Evolutionary conservation across 2,888 invertebrate genomes (phyloP).

Genomic region (Perdita meconis): DNA sequence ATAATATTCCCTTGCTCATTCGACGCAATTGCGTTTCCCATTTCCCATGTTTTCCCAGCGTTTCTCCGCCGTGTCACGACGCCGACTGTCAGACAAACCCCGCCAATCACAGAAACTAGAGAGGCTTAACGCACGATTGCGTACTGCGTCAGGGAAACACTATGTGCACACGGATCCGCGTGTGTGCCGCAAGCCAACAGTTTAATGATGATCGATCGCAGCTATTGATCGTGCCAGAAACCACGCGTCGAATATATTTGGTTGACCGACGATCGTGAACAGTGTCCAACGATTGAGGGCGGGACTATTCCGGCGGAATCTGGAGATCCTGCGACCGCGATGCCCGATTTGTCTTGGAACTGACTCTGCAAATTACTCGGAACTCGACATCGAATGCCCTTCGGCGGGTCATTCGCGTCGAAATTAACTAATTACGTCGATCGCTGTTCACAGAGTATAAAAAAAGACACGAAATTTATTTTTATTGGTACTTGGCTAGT

Average conservation of each 20-base stretch:
- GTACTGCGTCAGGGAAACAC: constrained; percentile 5
- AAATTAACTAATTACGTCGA: background rate
- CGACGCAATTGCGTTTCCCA: background rate
- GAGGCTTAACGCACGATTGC: constrained; percentile 42
- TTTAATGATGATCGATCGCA: constrained; percentile 50
- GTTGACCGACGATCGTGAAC: constrained; percentile 16
- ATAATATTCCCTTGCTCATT: background rate
- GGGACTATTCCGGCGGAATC: constrained; percentile 1
- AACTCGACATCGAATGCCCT: constrained; percentile 30
- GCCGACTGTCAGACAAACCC: constrained; percentile 9
- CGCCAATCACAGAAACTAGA: constrained; percentile 53
- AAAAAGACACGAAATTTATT: background rate
- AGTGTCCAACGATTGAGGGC: background rate
- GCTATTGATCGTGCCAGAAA: constrained; percentile 26
- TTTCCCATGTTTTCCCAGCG: background rate
- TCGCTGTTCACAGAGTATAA: background rate
- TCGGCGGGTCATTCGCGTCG: background rate
- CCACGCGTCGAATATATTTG: constrained; percentile 27
- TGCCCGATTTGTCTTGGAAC: constrained; percentile 2
- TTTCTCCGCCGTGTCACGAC: background rate
- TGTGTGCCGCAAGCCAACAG: constrained; percentile 22
- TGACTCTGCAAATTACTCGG: constrained; percentile 1
- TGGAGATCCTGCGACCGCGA: constrained; percentile 5
- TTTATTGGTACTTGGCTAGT: background rate
- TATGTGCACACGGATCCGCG: background rate